A percentile compares a stretch with the other conserved stretches of the same genome.
These are phyloP conservation scores for Platycercus adscitus DNA, from an alignment of 2,113 vertebrate genomes.

Conservation along the genomic window DNA sequence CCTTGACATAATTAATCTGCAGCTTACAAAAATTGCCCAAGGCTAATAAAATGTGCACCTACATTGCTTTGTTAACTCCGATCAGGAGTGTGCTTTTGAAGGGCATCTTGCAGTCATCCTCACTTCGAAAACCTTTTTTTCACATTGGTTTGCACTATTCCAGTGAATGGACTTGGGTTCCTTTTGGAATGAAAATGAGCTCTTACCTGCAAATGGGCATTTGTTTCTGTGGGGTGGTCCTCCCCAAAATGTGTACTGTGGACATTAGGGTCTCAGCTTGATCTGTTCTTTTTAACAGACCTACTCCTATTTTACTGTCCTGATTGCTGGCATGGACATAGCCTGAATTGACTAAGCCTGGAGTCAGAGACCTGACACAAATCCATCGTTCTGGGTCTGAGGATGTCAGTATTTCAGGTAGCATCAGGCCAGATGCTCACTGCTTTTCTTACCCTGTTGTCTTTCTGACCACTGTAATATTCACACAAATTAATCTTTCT, in stretches of 20 bases:
- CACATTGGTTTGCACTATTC: neutral
- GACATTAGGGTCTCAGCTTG: neutral
- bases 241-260: neutral
- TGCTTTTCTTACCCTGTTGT: neutral
- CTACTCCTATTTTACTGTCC: neutral
- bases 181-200: neutral
- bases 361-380: neutral
- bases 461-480: neutral
- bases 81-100: neutral
- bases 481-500: neutral
- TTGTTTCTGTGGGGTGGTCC: fast-evolving
- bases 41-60: neutral
- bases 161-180: neutral
- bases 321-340: neutral
- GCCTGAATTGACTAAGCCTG: neutral
- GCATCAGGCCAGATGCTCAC: neutral
- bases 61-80: fast-evolving
- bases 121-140: neutral
- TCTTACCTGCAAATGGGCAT: neutral
- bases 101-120: neutral
- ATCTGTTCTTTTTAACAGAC: neutral
- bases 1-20: neutral
- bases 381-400: neutral
- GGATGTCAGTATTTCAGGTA: neutral
- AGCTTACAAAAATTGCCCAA: neutral